A percentile compares a stretch with the other conserved stretches of the same genome.
phyloP scores from a whole-genome alignment of 2,113 vertebrate species.

The Barbus barbus region DNA sequence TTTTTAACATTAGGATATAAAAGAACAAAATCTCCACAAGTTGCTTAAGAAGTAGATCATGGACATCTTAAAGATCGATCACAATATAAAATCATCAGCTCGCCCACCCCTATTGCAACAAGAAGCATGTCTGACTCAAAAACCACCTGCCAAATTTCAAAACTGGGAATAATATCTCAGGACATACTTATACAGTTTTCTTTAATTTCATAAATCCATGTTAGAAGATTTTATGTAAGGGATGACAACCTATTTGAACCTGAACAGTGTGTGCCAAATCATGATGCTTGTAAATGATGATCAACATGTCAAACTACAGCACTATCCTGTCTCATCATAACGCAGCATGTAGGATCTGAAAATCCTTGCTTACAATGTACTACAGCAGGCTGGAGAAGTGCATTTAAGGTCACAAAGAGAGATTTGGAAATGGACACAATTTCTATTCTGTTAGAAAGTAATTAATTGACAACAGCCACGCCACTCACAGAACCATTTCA shows the following conservation, averaged over 20 bases:
- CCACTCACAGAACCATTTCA: background rate
- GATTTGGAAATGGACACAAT: background rate
- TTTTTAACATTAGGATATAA: background rate
- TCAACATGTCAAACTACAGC: too few relatives aligned
- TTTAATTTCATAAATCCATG: background rate
- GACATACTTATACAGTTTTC: slow-evolving; percentile 61
- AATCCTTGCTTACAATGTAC: too few relatives aligned
- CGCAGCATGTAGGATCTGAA: too few relatives aligned
- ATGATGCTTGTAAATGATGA: too few relatives aligned
- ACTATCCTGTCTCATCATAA: too few relatives aligned
- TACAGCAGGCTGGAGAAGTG: background rate
- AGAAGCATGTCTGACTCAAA: slow-evolving; percentile 68
- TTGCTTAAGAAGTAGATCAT: background rate
- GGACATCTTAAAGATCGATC: background rate
- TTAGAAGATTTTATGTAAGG: background rate
- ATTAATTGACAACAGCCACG: background rate
- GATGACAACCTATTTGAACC: background rate
- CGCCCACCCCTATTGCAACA: background rate
- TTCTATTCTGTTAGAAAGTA: background rate
- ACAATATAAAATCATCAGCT: too few relatives aligned
- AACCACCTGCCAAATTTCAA: slow-evolving; percentile 67
- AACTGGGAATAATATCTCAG: slow-evolving; percentile 57
- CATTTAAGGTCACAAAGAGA: background rate
- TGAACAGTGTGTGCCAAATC: background rate
- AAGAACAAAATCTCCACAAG: background rate